Conservation (phyloP, 2,888 invertebrate genomes). For the Caenorhabditis becei region DNA sequence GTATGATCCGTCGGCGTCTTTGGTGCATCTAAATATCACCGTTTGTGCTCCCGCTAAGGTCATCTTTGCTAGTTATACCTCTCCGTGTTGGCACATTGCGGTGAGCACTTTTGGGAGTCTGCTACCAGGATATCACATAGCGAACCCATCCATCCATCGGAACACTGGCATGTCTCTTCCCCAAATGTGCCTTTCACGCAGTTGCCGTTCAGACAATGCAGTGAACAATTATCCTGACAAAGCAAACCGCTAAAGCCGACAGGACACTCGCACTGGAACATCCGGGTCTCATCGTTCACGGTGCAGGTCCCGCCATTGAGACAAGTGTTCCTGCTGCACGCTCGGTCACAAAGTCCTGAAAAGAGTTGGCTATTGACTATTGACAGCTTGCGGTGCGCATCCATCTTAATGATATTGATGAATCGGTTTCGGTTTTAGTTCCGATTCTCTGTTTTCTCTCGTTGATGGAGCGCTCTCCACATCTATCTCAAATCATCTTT, state of each 20-base stretch:
- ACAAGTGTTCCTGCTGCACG: slow-evolving; percentile 72
- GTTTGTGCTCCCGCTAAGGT: slow-evolving; percentile 24
- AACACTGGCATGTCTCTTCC: slow-evolving; percentile 65
- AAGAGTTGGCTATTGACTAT: slow-evolving; percentile 32
- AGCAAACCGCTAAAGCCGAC: slow-evolving; percentile 72
- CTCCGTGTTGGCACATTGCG: slow-evolving; percentile 51
- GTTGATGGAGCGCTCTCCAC: slow-evolving; percentile 7
- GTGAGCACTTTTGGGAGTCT: slow-evolving; percentile 57
- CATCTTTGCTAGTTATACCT: slow-evolving; percentile 46
- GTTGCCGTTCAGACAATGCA: slow-evolving; percentile 65
- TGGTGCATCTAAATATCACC: slow-evolving; percentile 37
- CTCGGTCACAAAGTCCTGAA: slow-evolving; percentile 54
- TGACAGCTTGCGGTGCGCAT: slow-evolving; percentile 49
- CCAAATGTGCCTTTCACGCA: slow-evolving; percentile 65
- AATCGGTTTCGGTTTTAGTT: slow-evolving; percentile 14
- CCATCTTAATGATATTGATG: slow-evolving; percentile 58
- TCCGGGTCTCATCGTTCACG: slow-evolving; percentile 70
- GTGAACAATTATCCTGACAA: slow-evolving; percentile 68
- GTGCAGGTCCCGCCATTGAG: slow-evolving; percentile 73
- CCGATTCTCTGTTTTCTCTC: no score
- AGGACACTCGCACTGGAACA: slow-evolving; percentile 73
- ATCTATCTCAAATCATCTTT: no score
- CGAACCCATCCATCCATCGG: slow-evolving; percentile 68
- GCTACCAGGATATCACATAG: slow-evolving; percentile 60
- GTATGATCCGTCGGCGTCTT: slow-evolving; percentile 57